phyloP scores from a whole-genome alignment of 2,888 invertebrate species.

The Silvanus unidentatus region DNA sequence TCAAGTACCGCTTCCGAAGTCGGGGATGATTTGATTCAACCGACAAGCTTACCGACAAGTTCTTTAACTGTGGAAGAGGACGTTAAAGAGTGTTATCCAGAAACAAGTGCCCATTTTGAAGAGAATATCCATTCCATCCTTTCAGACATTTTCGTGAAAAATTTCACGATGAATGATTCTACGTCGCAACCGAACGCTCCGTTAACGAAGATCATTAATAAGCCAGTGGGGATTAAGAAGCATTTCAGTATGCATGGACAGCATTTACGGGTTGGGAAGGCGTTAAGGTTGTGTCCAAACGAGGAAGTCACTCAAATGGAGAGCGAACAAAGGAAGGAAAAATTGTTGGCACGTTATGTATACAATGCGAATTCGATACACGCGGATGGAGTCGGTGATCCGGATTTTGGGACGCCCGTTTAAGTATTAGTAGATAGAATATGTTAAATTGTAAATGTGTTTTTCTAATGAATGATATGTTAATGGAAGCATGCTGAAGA shows the following conservation, averaged over 20 bases:
- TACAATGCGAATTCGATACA: constrained; percentile 44
- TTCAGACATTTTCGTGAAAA: constrained; percentile 44
- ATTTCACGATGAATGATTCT: constrained; percentile 30
- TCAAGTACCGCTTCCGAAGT: constrained; percentile 44
- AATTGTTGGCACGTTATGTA: constrained; percentile 45
- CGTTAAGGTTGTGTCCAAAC: constrained; percentile 43
- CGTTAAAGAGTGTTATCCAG: constrained; percentile 22
- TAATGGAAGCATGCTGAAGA: no score
- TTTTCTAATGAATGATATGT: no score
- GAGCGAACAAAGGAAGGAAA: constrained; percentile 42
- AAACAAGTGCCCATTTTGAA: constrained; percentile 44
- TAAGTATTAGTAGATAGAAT: constrained; percentile 31
- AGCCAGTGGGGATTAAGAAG: constrained; percentile 37
- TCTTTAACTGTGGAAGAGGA: background rate
- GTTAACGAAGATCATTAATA: constrained; percentile 15
- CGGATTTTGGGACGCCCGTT: constrained; percentile 64
- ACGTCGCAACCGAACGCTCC: constrained; percentile 10
- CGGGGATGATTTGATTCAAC: constrained; percentile 29
- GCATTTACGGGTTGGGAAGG: constrained; percentile 43
- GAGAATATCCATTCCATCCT: constrained; percentile 45
- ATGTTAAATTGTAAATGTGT: no score
- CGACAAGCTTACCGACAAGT: background rate
- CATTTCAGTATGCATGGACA: constrained; percentile 42
- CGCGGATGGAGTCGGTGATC: constrained; percentile 57
- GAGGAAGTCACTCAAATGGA: constrained; percentile 34